A percentile compares a stretch with the other conserved stretches of the same genome.
These are phyloP conservation scores for Propithecus coquereli DNA, from an alignment of 2,113 vertebrate genomes.

Conservation along the genomic window DNA sequence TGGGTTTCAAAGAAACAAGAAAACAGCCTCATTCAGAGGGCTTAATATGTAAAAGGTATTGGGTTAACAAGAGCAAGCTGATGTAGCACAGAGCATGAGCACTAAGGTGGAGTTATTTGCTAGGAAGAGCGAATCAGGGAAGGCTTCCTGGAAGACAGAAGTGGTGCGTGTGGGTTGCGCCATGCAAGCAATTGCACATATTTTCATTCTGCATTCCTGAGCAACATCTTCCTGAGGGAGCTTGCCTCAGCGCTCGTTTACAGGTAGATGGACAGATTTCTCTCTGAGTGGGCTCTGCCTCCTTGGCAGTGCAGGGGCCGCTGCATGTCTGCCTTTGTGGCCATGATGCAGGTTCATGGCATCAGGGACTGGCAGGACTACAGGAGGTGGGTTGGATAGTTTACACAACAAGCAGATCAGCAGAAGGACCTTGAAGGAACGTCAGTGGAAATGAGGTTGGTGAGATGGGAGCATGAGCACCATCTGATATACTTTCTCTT, in stretches of 20 bases:
- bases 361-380: neutral
- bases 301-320: neutral
- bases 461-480: neutral
- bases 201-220: neutral
- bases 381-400: neutral
- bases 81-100: neutral
- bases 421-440: neutral
- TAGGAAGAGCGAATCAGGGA: neutral
- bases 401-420: neutral
- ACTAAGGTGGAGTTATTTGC: neutral
- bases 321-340: neutral
- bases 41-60: neutral
- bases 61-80: neutral
- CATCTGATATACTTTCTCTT: neutral
- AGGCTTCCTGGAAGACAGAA: neutral
- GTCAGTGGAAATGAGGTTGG: neutral
- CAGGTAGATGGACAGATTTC: neutral
- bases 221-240: neutral
- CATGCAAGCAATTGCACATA: neutral
- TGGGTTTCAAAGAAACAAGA: neutral
- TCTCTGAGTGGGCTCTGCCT: neutral
- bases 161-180: neutral
- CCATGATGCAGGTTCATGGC: neutral
- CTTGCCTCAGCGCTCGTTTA: neutral
- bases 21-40: neutral